Conservation (phyloP, 2,113 vertebrate species). For the Crotalus horridus region DNA sequence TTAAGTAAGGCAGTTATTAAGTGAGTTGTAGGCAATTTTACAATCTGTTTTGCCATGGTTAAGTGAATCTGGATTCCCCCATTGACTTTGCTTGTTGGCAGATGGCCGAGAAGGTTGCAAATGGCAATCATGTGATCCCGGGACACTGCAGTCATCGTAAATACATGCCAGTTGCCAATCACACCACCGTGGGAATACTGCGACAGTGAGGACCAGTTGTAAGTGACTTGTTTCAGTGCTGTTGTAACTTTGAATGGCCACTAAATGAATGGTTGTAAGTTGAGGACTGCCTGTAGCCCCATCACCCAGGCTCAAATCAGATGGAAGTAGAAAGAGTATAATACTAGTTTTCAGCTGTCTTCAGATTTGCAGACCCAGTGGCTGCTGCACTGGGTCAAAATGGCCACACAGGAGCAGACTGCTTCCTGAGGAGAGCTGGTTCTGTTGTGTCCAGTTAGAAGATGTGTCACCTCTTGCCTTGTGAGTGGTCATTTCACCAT, state of each 20-base stretch:
- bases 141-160: not conserved
- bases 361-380: not conserved
- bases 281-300: not conserved
- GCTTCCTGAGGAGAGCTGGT: not conserved
- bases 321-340: not conserved
- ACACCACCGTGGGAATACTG: not conserved
- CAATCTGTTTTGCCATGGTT: not conserved
- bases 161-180: not conserved
- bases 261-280: not conserved
- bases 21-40: not conserved
- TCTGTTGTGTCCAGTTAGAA: not conserved
- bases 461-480: not conserved
- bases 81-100: not conserved
- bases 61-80: not conserved
- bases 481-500: not conserved
- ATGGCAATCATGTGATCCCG: not conserved
- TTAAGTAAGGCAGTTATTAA: not conserved
- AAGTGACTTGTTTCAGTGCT: not conserved
- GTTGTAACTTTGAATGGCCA: not conserved
- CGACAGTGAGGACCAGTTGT: not conserved
- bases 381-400: not conserved
- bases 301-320: not conserved
- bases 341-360: not conserved
- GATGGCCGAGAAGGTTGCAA: not conserved
- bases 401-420: not conserved